Evolutionary conservation across 2,797 vertebrate species (phyloP), one percentile per base, ranked within the genome.

Genomic region (Pterois miles): DNA sequence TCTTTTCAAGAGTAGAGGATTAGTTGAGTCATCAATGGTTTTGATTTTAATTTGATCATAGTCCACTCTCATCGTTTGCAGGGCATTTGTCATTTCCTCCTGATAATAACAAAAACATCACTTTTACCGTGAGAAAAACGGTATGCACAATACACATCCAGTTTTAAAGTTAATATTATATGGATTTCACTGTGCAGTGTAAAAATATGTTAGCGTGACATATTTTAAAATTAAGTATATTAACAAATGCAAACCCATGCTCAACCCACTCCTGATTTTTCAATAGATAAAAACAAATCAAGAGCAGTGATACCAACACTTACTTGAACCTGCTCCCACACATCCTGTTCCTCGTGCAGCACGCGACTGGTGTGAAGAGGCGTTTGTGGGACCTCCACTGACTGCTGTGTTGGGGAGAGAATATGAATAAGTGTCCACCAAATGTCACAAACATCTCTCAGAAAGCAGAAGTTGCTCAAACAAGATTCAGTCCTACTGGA

Each of bases 81-180:
- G 92, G 48, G 96, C 96, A 71, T 96, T 98, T 73, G 96, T 97
- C 97, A 98, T 97, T 92, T 98, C 97, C 94, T 97, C 96, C 97
- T 98, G 36, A 56, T 36, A 31, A 76, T 14, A 73, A 72, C 3
- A 29, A 53, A 12, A 57, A 48, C 0, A 46, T 46, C 4, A 62
- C 8, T 56, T 52, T 54, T 14, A 38, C 36, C 8, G 57, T 8
- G 34, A 12, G 43, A 2, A 53, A 72, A 69, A 58, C 7, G 29
- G 1, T 31, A 25, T 14, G 27, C 5, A 29, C 1, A 72, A 25
- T 6, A n/a, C 16, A 63, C 2, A 7, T 64, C 7, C 10, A 58
- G 18, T 29, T 70, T 50, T 16, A n/a, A 43, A 29, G 18, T 46
- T 13, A 20, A 60, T 7, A 20, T 16, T 16, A 18, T 1, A 71